A percentile compares a stretch with the other conserved stretches of the same genome.
These are phyloP conservation scores for Melanotaenia boesemani DNA, from an alignment of 2,797 vertebrate species.

Conservation along the genomic window DNA sequence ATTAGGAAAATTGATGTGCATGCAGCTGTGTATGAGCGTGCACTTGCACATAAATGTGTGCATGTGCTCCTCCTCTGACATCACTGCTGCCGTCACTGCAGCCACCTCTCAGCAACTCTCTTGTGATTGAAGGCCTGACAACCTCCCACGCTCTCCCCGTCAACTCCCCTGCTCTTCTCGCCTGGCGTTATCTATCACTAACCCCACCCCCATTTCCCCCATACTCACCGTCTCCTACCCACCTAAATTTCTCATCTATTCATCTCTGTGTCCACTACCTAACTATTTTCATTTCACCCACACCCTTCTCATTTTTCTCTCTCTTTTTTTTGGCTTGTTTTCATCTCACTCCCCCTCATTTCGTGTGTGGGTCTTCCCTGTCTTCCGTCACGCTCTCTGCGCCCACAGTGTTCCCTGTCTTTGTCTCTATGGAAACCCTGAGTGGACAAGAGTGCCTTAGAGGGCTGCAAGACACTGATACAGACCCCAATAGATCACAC, in stretches of 20 bases:
- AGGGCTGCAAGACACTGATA: constrained; percentile 76
- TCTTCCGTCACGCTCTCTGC: constrained; percentile 67
- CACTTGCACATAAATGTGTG: constrained; percentile 18
- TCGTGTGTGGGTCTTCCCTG: constrained; percentile 77
- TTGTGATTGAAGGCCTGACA: constrained; percentile 78
- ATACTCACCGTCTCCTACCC: constrained; percentile 28
- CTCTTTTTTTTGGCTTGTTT: constrained; percentile 27
- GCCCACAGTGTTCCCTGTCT: constrained; percentile 63
- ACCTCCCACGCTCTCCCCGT: constrained; percentile 70
- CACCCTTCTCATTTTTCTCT: background rate
- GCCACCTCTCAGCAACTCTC: constrained; percentile 79
- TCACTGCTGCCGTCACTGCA: constrained; percentile 80
- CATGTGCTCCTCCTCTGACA: constrained; percentile 61
- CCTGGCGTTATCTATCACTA: constrained; percentile 40
- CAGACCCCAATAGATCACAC: constrained; percentile 69
- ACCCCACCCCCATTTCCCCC: constrained; percentile 1
- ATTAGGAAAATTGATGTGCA: constrained; percentile 69
- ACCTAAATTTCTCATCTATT: constrained; percentile 29
- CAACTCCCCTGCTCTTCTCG: constrained; percentile 50
- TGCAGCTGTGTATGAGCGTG: constrained; percentile 37
- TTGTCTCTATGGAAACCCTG: constrained; percentile 82
- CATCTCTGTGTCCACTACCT: constrained; percentile 25
- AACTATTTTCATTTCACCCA: constrained; percentile 38
- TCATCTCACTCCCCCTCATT: constrained; percentile 66
- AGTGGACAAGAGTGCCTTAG: constrained; percentile 76